Percentiles rank a stretch among this genome's conserved stretches.
phyloP scores from a whole-genome alignment of 53 echinoderm and acorn worm genomes.

The Echinarachnius parma region DNA sequence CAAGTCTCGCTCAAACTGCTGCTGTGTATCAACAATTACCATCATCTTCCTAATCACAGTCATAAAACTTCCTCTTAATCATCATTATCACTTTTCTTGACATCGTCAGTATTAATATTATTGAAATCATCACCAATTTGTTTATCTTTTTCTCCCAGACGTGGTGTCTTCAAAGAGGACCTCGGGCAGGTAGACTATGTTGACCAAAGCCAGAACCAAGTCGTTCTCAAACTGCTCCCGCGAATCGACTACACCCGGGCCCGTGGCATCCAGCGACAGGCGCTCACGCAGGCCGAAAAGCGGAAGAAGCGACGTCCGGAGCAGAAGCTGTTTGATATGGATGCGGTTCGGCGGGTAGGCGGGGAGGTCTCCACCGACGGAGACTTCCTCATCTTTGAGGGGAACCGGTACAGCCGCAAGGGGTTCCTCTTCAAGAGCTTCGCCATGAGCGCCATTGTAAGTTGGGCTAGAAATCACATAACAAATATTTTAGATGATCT shows the following conservation, averaged over 20 bases:
- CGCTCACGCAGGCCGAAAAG: slow-evolving; percentile 64
- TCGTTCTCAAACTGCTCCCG: slow-evolving; percentile 88
- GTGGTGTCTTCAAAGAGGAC: slow-evolving; percentile 95
- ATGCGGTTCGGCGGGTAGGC: slow-evolving; percentile 79
- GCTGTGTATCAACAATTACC: slow-evolving; percentile 75
- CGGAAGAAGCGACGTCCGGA: slow-evolving; percentile 71
- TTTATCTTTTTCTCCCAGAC: slow-evolving; percentile 41
- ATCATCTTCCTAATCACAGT: too few species aligned
- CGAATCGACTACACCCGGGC: slow-evolving; percentile 85
- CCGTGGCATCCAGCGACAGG: slow-evolving; percentile 62
- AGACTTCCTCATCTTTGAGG: slow-evolving; percentile 92
- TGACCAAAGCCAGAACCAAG: slow-evolving; percentile 93
- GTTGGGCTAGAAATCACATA: too few species aligned
- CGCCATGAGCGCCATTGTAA: slow-evolving; percentile 96
- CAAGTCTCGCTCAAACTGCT: slow-evolving; percentile 86
- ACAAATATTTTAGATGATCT: too few species aligned
- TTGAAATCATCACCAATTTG: too few species aligned
- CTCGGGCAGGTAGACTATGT: slow-evolving; percentile 97
- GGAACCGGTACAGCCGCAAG: slow-evolving; percentile 93
- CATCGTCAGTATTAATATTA: too few species aligned
- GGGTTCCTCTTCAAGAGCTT: slow-evolving; percentile 95
- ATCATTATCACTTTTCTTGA: too few species aligned
- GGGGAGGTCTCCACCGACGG: slow-evolving; percentile 96
- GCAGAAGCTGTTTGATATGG: slow-evolving; percentile 88
- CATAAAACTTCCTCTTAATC: too few species aligned